These are phyloP conservation scores for Toxostoma redivivum DNA, from an alignment of 2,113 vertebrate species.

Conservation along the genomic window DNA sequence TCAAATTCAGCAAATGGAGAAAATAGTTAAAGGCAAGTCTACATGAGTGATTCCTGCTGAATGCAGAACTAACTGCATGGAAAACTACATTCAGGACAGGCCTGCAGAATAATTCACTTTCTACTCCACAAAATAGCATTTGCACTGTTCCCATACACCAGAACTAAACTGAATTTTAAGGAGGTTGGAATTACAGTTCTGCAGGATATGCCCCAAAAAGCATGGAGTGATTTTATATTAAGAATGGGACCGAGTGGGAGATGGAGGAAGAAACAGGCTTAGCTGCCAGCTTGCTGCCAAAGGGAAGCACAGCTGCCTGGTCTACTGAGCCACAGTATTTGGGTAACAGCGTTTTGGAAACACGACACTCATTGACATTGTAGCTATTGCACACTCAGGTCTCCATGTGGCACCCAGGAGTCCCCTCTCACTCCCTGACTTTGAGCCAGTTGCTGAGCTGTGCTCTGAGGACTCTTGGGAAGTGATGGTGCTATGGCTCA, in stretches of 20 bases:
- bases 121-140: not conserved
- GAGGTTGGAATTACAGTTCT: slow-evolving; percentile 33
- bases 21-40: not conserved
- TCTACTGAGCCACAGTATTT: not conserved
- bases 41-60: not conserved
- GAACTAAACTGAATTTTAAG: slow-evolving; percentile 47
- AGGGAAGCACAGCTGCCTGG: slow-evolving; percentile 7
- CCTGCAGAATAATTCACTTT: slow-evolving; percentile 12
- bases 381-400: not conserved
- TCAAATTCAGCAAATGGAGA: not conserved
- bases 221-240: slow-evolving; percentile 11
- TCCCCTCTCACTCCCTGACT: not conserved
- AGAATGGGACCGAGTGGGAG: not conserved
- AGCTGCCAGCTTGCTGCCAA: slow-evolving; percentile 10
- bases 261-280: not conserved
- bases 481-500: not conserved
- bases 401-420: rapidly evolving
- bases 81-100: not conserved
- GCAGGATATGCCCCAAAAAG: not conserved
- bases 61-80: not conserved
- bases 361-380: rapidly evolving
- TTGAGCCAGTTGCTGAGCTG: not conserved
- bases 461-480: not conserved
- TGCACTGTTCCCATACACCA: not conserved
- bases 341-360: not conserved